These are phyloP conservation scores for Distichodus sexfasciatus DNA, from an alignment of 2,797 vertebrate genomes.

Conservation along the genomic window DNA sequence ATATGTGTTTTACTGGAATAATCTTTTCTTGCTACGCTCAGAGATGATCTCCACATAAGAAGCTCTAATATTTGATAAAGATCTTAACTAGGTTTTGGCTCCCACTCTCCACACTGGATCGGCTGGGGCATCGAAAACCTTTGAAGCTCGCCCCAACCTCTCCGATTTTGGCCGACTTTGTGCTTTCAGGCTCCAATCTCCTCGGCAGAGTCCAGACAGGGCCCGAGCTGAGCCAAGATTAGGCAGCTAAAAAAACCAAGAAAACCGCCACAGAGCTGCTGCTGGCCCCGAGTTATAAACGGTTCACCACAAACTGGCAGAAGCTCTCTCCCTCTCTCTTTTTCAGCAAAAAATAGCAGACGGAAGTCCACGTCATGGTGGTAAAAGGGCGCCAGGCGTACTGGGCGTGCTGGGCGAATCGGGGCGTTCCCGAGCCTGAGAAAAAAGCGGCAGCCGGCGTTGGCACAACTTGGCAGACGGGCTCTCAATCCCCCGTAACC, in stretches of 20 bases:
- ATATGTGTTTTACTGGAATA: too few relatives aligned
- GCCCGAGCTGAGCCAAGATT: constrained; percentile 21
- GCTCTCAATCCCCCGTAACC: constrained; percentile 51
- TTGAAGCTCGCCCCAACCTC: not conserved
- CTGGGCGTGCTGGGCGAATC: constrained; percentile 25
- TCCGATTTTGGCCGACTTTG: constrained; percentile 22
- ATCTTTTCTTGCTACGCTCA: too few relatives aligned
- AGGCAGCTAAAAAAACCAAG: constrained; percentile 8
- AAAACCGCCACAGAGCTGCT: constrained; percentile 20
- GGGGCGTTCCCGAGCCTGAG: constrained; percentile 44
- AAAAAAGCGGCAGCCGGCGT: constrained; percentile 44
- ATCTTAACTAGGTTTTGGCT: not conserved
- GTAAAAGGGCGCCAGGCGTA: constrained; percentile 45
- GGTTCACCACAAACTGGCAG: constrained; percentile 40
- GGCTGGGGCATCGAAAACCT: constrained; percentile 4
- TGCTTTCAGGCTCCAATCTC: constrained; percentile 26
- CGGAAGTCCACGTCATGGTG: constrained; percentile 52
- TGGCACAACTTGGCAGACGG: constrained; percentile 55
- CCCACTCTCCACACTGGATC: not conserved
- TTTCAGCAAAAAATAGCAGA: constrained; percentile 60
- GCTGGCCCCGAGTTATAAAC: constrained; percentile 9
- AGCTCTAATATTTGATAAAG: not conserved
- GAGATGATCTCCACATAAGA: too few relatives aligned
- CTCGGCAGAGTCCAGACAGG: constrained; percentile 18
- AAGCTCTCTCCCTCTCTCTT: constrained; percentile 29